Evolutionary conservation across 2,113 vertebrate species (phyloP), one percentile per base, ranked within the genome.

Genomic region (Sarotherodon lohbergeri): DNA sequence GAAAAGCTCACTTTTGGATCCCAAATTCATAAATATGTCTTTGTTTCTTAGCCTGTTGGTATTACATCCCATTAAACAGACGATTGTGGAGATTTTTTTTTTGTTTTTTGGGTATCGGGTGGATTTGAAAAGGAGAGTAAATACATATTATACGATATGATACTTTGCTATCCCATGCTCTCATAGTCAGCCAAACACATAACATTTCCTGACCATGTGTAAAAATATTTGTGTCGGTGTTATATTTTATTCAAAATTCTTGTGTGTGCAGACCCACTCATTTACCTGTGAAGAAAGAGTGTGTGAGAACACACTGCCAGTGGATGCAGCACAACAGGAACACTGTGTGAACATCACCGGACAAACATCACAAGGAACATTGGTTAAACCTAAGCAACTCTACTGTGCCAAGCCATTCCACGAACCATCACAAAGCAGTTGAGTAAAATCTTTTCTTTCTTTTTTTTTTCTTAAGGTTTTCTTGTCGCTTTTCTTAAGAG

Each of bases 301-400:
- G 16, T 96, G 95, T 50, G 4, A 84, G 50, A 3, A 0, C 1
- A 17, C 1, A 7, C 7, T 94, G 2, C 2, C 7, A 1, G 88
- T 90, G 27, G n/a, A 81, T 1, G 2, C 24, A 13, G 1, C 4
- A 2, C 32, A 66, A 63, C 2, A 76, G 19, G 7, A 54, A 2
- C 83, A 82, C 43, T 95, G 95, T 81, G n/a, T 94, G 84, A 59
- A 5, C 34, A 56, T 95, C 8, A 9, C 1, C 0, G 95, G 94
- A 17, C 29, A 81, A n/a, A 5, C 94, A 29, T 6, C 12, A 79
- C 0, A 48, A 3, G 61, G 24, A 1, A 82, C 91, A 0, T 2
- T 1, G 0, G 88, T 95, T 3, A 4, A 10, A n/a, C 4, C 36
- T 8, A 54, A 16, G 3, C 43, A 46, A 6, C 5, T 79, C 1